These are phyloP conservation scores for Pelecanus crispus DNA, from an alignment of 2,113 vertebrate species.

Conservation along the genomic window DNA sequence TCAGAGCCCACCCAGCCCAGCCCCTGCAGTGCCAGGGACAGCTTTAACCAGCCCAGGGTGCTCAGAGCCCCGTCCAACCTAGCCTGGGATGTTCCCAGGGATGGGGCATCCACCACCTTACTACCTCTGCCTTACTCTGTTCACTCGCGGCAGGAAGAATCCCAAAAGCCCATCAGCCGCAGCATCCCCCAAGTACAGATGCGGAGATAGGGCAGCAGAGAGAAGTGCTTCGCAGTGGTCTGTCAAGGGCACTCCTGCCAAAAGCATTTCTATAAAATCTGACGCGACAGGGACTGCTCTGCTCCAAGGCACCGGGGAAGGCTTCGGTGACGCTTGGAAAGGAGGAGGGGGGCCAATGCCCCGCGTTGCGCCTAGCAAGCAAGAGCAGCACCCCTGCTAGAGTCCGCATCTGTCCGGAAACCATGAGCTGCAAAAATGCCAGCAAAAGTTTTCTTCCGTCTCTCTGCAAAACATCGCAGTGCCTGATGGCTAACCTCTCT, in stretches of 20 bases:
- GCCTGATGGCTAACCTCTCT: background rate
- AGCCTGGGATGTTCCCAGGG: too few relatives aligned
- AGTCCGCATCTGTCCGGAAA: background rate
- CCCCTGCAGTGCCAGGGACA: too few relatives aligned
- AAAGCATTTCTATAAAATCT: background rate
- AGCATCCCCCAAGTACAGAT: background rate
- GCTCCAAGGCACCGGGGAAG: background rate
- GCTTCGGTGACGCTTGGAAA: background rate
- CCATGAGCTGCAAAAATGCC: background rate
- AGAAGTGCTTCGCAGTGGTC: background rate
- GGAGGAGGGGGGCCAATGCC: background rate
- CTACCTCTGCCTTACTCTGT: background rate
- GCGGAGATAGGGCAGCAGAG: background rate
- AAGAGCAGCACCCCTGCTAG: background rate
- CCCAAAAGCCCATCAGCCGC: background rate
- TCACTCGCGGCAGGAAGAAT: background rate
- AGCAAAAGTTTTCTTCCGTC: background rate
- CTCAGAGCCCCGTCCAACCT: too few relatives aligned
- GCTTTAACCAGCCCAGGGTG: too few relatives aligned
- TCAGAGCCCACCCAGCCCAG: too few relatives aligned
- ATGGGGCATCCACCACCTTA: too few relatives aligned
- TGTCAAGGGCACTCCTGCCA: background rate
- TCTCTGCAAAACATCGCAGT: background rate
- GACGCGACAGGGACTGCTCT: background rate
- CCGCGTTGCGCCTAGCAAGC: fast-evolving